A percentile compares a stretch with the other conserved stretches of the same genome.
Conservation (phyloP, 1,140 invertebrate genomes). For the Pogonognathellus flavescens region DNA sequence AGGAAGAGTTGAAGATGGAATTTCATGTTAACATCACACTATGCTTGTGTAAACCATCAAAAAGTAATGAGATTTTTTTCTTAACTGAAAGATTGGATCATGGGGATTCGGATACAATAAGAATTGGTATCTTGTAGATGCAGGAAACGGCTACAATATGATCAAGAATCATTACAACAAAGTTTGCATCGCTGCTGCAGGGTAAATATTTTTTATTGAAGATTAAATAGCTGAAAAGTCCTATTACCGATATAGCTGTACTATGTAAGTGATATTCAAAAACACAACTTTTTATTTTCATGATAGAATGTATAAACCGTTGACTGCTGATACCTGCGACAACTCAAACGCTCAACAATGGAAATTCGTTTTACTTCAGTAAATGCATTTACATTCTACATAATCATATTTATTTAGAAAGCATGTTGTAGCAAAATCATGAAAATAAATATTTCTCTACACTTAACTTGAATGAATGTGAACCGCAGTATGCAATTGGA, state of each 20-base stretch:
- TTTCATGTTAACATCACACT: no score
- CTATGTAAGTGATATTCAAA: no score
- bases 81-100: not conserved
- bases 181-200: not conserved
- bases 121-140: conserved; percentile 42
- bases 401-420: not conserved
- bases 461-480: no score
- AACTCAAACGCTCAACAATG: conserved; percentile 31
- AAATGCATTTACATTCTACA: not conserved
- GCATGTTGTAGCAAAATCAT: no score
- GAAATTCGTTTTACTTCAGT: conserved; percentile 8
- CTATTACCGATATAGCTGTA: not conserved
- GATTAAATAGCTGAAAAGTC: not conserved
- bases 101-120: conserved; percentile 34
- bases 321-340: not conserved
- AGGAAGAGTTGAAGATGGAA: no score
- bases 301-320: not conserved
- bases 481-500: no score
- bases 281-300: not conserved
- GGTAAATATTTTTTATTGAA: not conserved
- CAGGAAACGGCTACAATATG: conserved; percentile 20
- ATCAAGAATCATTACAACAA: conserved; percentile 29
- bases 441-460: no score
- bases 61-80: not conserved
- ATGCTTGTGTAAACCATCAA: no score